Evolutionary conservation across 2,113 vertebrate genomes (phyloP), one percentile per base, ranked within the genome.

Genomic region (Chloebia gouldiae): DNA sequence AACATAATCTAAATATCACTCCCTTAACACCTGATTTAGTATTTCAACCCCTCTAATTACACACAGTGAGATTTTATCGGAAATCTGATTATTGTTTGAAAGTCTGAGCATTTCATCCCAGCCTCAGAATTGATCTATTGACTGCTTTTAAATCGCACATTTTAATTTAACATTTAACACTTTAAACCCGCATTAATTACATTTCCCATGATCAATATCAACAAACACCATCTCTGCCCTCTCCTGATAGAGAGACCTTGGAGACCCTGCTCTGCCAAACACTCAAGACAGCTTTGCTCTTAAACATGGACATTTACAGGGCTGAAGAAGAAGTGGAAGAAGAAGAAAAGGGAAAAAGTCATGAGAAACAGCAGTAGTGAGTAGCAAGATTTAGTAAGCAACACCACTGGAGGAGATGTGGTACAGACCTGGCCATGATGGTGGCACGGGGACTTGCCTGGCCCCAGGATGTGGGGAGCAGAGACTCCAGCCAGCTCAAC

Each of bases 41-140:
- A 95, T 85, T 91, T 95, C 93, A 95, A 59, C 81, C 92, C 79
- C 90, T 88, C 81, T 94, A 95, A 95, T 96, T 94, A 90, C 61
- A 92, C 88, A 89, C 69, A 44, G 45, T 60, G 88, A 92, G 92
- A 89, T 93, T 89, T 90, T 94, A 97, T 94, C 2, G 47, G 95
- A 95, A 94, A 95, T 92, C 94, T 94, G 95, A 92, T 95, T 95
- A 95, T 86, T 95, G 61, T 94, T 87, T 94, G 79, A 90, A 95
- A 91, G 91, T 72, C 89, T 82, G 73, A 86, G 92, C 75, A 90
- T 91, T 96, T 91, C 93, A 89, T 79, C 70, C 68, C 87, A 77
- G 87, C 54, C 93, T 83, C 8, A 3, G 50, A 96, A 95, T 90
- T 90, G 93, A 97, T 91, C 94, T 87, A 95, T 77, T 1, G 59